Evolutionary conservation across 2,797 vertebrate genomes (phyloP).

Genomic region (Periparus ater): DNA sequence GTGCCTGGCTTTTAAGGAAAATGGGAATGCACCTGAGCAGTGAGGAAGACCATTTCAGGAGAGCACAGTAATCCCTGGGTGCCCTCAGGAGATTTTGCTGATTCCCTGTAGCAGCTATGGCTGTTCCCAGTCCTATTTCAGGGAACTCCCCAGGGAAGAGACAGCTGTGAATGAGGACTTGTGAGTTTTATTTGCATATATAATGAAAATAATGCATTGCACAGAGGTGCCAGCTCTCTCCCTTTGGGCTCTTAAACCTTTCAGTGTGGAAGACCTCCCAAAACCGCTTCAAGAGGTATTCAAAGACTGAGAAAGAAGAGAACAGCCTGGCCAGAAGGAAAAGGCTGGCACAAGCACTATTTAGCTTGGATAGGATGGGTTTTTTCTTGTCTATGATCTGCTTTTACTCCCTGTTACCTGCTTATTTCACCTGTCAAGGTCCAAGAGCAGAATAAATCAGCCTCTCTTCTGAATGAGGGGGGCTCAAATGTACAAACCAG

Average conservation of each 20-base stretch:
- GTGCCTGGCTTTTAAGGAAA: slow-evolving; percentile 1
- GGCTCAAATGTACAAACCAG: not conserved
- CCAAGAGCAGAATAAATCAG: not conserved
- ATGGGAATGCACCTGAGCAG: not conserved
- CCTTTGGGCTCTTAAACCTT: not conserved
- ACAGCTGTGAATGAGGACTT: not conserved
- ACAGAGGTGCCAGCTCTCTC: not conserved
- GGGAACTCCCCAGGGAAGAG: not conserved
- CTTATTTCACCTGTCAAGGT: not conserved
- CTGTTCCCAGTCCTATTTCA: not conserved
- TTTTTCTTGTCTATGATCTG: not conserved
- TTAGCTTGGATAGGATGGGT: not conserved
- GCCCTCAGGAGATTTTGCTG: not conserved
- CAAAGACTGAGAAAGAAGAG: not conserved
- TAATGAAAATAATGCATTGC: not conserved
- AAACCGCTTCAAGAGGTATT: not conserved
- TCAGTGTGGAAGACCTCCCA: not conserved
- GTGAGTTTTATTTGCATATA: not conserved
- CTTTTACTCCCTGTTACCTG: not conserved
- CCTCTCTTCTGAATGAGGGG: not conserved
- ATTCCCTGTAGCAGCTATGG: not conserved
- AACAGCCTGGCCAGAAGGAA: not conserved
- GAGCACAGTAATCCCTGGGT: not conserved
- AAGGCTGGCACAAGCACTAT: not conserved
- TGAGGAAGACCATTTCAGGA: not conserved